Evolutionary conservation across 2,797 vertebrate species (phyloP).

Genomic region (Thripadectes ignobilis): DNA sequence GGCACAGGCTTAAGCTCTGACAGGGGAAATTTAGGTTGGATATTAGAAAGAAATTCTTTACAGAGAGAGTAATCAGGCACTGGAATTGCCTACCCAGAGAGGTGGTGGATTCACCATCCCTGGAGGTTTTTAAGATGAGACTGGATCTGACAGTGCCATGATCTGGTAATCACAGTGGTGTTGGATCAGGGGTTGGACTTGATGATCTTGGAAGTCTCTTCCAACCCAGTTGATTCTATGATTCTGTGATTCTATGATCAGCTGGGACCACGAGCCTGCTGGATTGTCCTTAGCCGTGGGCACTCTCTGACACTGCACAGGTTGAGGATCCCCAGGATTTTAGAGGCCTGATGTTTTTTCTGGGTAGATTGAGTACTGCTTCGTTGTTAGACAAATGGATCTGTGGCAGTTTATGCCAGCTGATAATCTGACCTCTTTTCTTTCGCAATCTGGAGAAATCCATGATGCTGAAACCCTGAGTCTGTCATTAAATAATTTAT

Average conservation of each 20-base stretch:
- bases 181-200: too few species aligned
- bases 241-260: neutral
- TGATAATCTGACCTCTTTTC: neutral
- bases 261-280: rapidly evolving
- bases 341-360: neutral
- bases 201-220: too few species aligned
- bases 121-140: too few species aligned
- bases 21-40: too few species aligned
- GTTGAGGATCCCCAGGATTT: neutral
- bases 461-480: neutral
- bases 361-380: rapidly evolving
- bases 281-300: neutral
- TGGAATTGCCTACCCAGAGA: too few species aligned
- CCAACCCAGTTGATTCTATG: too few species aligned
- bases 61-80: too few species aligned
- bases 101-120: too few species aligned
- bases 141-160: too few species aligned
- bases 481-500: constrained; percentile 54
- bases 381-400: neutral
- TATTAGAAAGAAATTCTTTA: too few species aligned
- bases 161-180: too few species aligned
- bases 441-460: neutral
- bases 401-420: neutral
- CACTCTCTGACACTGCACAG: neutral
- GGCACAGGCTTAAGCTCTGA: too few species aligned